Base-by-base conservation (phyloP, 2,888 invertebrate genomes). In the Thyatira batis region DNA sequence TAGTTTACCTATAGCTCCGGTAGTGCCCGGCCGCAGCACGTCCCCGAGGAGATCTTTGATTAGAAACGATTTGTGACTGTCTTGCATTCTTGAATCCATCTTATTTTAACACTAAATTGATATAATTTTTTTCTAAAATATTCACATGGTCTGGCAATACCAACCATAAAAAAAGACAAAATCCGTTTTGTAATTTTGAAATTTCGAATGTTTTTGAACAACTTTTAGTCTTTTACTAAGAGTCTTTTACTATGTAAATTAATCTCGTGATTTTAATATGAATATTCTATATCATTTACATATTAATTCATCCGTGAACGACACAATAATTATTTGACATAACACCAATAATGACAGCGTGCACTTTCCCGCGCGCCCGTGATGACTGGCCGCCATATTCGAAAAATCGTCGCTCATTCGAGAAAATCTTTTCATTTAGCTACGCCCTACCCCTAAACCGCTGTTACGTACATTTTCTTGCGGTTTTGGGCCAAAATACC, bases 31-130 rank as follows among this genome's bases (percentile, higher is more conserved):
- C 46, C 84, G 82, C 66, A 95, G 81, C 59, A 95, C 95, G 75
- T 97, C 97, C 11, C 97, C 96, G 51, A 97, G 93, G 46, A 97
- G 93, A 83, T 97, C 97, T 76, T 95, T 95, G 66, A 97, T 97
- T 59, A 97, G 87, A 84, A 97, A 97, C 9, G 97, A 97, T 80
- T 97, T 97, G 72, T 94, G 92, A 66, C 93, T 94, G 87, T 93
- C 94, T 89, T 92, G 95, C 93, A 91, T 88, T 54, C 74, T 87
- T 17, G 73, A 80, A 62, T 80, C 78, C 83, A 80, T 65, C 20
- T 49, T 8, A 13, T 51, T 51, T 44, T 33, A 59, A 11, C 45
- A 53, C 33, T 45, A 45, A n/a, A 4, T 17, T 4, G 11, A 10
- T 50, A 46, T 17, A 20, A 27, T 17, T 55, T 49, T 49, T 23